Conservation (phyloP, 2,797 vertebrate species). For the Diglossa cyanea region DNA sequence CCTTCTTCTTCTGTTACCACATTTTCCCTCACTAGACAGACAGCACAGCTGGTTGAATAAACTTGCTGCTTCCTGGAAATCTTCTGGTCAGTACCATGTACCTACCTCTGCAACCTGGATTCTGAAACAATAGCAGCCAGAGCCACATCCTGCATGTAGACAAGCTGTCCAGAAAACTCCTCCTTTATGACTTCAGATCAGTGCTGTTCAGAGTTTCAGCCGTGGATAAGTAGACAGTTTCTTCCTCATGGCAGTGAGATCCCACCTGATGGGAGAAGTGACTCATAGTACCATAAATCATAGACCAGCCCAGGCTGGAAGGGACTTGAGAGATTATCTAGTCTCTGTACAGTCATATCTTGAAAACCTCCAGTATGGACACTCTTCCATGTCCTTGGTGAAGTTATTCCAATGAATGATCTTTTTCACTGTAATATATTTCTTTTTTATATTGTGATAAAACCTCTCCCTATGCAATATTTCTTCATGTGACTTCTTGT, state of each 20-base stretch:
- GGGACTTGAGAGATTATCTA: background rate
- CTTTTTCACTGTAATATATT: background rate
- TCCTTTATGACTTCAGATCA: background rate
- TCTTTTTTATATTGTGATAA: background rate
- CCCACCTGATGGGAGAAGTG: background rate
- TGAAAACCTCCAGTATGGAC: background rate
- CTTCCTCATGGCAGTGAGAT: background rate
- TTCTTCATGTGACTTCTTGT: background rate
- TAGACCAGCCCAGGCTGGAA: background rate
- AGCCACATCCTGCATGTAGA: background rate
- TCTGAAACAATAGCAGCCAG: background rate
- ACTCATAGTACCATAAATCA: background rate
- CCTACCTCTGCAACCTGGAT: background rate
- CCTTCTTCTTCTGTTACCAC: background rate
- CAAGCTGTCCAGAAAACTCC: background rate
- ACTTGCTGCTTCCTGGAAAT: background rate
- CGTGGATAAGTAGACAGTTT: background rate
- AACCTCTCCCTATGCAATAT: background rate
- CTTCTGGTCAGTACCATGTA: background rate
- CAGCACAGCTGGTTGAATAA: background rate
- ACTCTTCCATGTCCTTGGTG: background rate
- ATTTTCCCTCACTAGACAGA: background rate
- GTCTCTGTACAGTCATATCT: fast-evolving
- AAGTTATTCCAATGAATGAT: background rate
- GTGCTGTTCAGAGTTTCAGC: background rate